Percentiles rank a stretch among this genome's conserved stretches.
Conservation (phyloP, 1,140 invertebrate species). For the Druon quercuslanigerum region DNA sequence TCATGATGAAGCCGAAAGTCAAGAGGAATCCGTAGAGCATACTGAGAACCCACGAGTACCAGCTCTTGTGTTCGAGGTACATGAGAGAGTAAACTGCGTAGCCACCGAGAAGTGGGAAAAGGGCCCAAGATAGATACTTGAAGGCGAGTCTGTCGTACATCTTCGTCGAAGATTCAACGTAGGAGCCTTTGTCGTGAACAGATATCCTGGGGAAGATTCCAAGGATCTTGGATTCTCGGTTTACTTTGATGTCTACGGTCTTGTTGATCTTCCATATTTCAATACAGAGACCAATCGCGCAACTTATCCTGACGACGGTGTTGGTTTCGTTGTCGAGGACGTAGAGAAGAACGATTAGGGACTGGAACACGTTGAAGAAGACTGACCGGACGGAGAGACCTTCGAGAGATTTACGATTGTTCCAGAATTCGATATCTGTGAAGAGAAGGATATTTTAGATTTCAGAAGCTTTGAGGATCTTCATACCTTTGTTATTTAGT, state of each 20-base stretch:
- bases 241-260: slow-evolving; percentile 90
- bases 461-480: not conserved
- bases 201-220: slow-evolving; percentile 88
- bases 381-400: slow-evolving; percentile 98
- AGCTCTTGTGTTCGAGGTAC: slow-evolving; percentile 98
- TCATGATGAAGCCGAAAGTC: slow-evolving; percentile 99
- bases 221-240: slow-evolving; percentile 83
- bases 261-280: slow-evolving; percentile 99
- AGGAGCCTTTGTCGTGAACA: slow-evolving; percentile 96
- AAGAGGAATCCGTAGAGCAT: slow-evolving; percentile 99
- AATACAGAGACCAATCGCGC: slow-evolving; percentile 95
- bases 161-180: slow-evolving; percentile 95
- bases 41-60: slow-evolving; percentile 95
- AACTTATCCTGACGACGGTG: slow-evolving; percentile 93
- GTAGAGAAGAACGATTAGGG: slow-evolving; percentile 95
- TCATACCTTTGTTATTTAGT: not conserved
- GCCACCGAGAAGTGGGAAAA: slow-evolving; percentile 93
- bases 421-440: slow-evolving; percentile 99
- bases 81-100: slow-evolving; percentile 98
- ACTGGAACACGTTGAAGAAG: slow-evolving; percentile 99
- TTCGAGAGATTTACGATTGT: slow-evolving; percentile 96
- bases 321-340: slow-evolving; percentile 99
- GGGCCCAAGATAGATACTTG: slow-evolving; percentile 95
- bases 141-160: slow-evolving; percentile 97
- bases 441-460: slow-evolving; percentile 52